Evolutionary conservation across 1,140 invertebrate genomes (phyloP), one percentile per base, ranked within the genome.

Genomic region (Cotesia vestalis): DNA sequence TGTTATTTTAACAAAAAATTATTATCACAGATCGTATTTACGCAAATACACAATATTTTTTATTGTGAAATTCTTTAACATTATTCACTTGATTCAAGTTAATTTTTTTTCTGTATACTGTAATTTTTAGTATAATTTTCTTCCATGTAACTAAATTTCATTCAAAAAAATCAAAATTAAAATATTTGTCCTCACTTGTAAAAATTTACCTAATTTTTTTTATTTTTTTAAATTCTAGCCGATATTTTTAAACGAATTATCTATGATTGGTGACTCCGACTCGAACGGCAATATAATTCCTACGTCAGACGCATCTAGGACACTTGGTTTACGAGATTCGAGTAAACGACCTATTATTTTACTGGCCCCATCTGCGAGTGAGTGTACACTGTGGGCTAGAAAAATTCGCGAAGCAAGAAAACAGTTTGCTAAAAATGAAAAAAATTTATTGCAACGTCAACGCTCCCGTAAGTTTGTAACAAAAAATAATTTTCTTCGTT

Each of bases 301-400:
- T 78, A 80, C 34, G 74, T 80, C 5, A 11, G 46, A 89, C 69
- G 79, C 83, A 5, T 88, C 87, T 60, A 83, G 87, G 77, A 85
- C 86, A 9, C 73, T 90, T 12, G 86, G 82, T 62, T 74, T 91
- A 11, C 83, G 85, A 75, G 87, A 89, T 73, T 81, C 85, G 36
- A 87, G 84, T 35, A 88, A 88, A 66, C 88, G 87, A 73, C 83
- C 82, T 27, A 88, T 87, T 55, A 86, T 88, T 72, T 82, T 93
- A 4, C 81, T 89, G 62, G 87, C 90, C 12, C 79, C 89, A 0
- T 90, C 88, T n/a, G 79, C 87, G 2, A 89, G 89, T 73, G 92
- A 94, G 78, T 90, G 92, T 76, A 91, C 86, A 57, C 78, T 91
- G 0, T 95, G 94, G 94, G 80, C 90, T 3, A 92, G 90, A 78